These are phyloP conservation scores for Phataginus tetradactyla DNA, from an alignment of 2,797 vertebrate genomes.

Conservation along the genomic window DNA sequence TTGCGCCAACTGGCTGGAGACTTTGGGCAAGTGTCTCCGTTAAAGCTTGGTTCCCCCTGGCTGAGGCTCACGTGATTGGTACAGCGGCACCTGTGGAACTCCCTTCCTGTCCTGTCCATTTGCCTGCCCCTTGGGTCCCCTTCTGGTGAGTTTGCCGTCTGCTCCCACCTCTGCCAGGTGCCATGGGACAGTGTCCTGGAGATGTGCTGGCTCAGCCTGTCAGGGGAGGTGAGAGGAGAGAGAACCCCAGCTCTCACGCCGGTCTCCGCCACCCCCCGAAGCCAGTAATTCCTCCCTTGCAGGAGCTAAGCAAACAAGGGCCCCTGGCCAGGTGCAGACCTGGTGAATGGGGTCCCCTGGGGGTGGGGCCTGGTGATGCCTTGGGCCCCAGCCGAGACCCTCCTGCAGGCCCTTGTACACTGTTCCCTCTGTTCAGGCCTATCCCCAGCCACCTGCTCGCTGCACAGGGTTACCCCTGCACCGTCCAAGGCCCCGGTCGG, in stretches of 20 bases:
- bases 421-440: neutral
- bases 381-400: neutral
- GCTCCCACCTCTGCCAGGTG: too few species aligned
- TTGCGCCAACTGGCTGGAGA: neutral
- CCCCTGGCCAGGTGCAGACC: neutral
- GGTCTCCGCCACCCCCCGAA: neutral
- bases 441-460: neutral
- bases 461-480: neutral
- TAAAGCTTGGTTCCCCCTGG: fast-evolving
- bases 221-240: neutral
- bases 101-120: fast-evolving
- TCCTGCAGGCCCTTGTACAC: neutral
- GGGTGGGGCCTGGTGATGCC: neutral
- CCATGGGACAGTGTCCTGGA: neutral
- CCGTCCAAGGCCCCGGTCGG: neutral
- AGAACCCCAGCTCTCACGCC: neutral
- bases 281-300: neutral
- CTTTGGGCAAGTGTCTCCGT: neutral
- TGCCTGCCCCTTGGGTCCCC: neutral
- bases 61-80: fast-evolving
- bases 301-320: neutral
- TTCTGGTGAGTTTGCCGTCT: neutral
- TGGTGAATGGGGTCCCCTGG: neutral
- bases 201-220: neutral
- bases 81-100: too few species aligned